Evolutionary conservation across 1,140 invertebrate species (phyloP).

Genomic region (Bradynema listronoti): DNA sequence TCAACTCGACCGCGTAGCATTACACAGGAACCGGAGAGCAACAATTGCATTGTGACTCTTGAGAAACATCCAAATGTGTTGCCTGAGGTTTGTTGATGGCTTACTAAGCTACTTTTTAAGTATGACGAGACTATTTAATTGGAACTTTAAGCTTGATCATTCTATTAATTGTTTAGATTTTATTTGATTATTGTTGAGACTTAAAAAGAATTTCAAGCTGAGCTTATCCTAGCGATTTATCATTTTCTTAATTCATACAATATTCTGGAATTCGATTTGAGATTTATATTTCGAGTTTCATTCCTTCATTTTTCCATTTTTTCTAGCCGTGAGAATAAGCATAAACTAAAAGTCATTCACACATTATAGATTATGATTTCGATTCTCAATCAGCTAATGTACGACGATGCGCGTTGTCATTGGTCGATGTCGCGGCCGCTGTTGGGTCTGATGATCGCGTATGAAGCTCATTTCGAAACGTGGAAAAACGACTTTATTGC

Average conservation of each 20-base stretch:
- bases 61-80: slow-evolving; percentile 28
- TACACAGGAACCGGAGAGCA: slow-evolving; percentile 32
- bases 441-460: slow-evolving; percentile 25
- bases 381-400: slow-evolving; percentile 25
- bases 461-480: slow-evolving; percentile 10
- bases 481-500: slow-evolving; percentile 33
- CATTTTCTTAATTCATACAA: too few species aligned
- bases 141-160: too few species aligned
- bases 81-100: slow-evolving; percentile 9
- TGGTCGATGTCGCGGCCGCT: slow-evolving; percentile 33
- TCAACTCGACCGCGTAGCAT: neutral
- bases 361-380: slow-evolving; percentile 20
- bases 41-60: slow-evolving; percentile 24
- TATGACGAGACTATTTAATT: too few species aligned
- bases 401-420: slow-evolving; percentile 32
- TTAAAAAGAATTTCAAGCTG: too few species aligned
- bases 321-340: too few species aligned
- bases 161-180: too few species aligned
- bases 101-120: neutral
- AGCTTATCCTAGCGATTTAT: too few species aligned
- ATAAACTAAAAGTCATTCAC: too few species aligned
- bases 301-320: too few species aligned
- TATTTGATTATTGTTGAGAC: too few species aligned
- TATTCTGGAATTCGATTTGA: too few species aligned
- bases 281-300: too few species aligned